Evolutionary conservation across 2,888 invertebrate species (phyloP), one percentile per base, ranked within the genome.

Genomic region (Cephus runcator): DNA sequence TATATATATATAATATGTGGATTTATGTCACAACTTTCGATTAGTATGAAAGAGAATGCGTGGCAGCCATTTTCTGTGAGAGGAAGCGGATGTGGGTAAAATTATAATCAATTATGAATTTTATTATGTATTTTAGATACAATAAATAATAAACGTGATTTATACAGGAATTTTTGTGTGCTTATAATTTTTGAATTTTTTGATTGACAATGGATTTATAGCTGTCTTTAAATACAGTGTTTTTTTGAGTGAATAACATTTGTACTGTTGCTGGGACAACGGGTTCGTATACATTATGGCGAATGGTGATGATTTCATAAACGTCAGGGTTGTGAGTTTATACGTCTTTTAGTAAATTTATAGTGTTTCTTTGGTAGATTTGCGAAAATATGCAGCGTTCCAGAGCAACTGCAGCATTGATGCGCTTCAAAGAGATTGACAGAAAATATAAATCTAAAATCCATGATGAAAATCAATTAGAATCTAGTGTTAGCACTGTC

Each of bases 351-450:
- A 56, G 9, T 56, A 56, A 56, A 56, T 56, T 56, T 56, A 56
- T 23, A 56, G 56, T 56, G 56, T 56, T 56, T 56, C 56, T 56
- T 15, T 56, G 23, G 56, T 23, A 23, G 23, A 56, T 23, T 56
- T 56, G 23, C 56, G 56, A 56, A 69, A 78, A 77, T 35, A 90
- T 88, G 88, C 83, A 86, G 76, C 79, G 79, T 6, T 89, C 89
- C 1, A 90, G 87, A 80, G 87, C 89, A 33, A 85, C 85, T 1
- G 88, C 86, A 6, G 89, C 87, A 69, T 81, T 90, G 56, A 76
- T 83, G 79, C 85, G 87, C 4, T 76, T 90, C 11, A 87, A 87
- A 68, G 88, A 90, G 80, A 90, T 90, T 33, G 90, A 90, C 75
- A 82, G 83, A 40, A 90, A 90, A 78, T 90, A 90, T 75, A 89